Evolutionary conservation across 2,797 vertebrate genomes (phyloP), one percentile per base, ranked within the genome.

Genomic region (Hoplostethus mediterraneus): DNA sequence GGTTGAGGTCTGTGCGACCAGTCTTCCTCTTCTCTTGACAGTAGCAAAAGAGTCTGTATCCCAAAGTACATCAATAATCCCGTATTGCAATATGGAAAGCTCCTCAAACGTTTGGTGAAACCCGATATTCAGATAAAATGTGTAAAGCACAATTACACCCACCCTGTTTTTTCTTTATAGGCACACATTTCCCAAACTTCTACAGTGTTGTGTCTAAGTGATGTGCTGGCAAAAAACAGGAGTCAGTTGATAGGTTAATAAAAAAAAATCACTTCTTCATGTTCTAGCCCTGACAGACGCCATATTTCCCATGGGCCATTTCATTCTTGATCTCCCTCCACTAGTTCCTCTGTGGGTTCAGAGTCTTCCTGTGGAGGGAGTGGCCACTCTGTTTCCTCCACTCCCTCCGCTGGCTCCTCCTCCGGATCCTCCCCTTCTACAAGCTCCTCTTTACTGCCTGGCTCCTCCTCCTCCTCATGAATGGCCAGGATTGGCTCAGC

Each of bases 161-260:
- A 90, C 91, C 91, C 90, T 90, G 90, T 92, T 89, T 87, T 93
- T 88, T 94, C 91, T 92, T 71, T 87, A 89, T 91, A 96, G 95
- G 95, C 92, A 96, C 95, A 91, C 94, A 91, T 95, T 95, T 95
- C 94, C 89, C 92, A 92, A 79, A 95, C 94, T 94, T 99, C 98
- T 99, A 99, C 98, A 99, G 98, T 98, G 97, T 97, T 96, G 97
- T 99, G 98, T 99, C 97, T 97, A 97, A 95, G 94, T 96, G 93
- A 96, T 97, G 97, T 98, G 97, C 98, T 98, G 96, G 93, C 92
- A 93, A 86, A 92, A 47, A 89, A 92, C 81, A 91, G 84, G 80
- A 93, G 86, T 94, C 91, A 85, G 73, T 87, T 87, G 54, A 89
- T 85, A 95, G 89, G 82, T 87, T 75, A 93, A 92, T 80, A 81